These are phyloP conservation scores for Luperina testacea DNA, from an alignment of 2,888 invertebrate species.

Conservation along the genomic window DNA sequence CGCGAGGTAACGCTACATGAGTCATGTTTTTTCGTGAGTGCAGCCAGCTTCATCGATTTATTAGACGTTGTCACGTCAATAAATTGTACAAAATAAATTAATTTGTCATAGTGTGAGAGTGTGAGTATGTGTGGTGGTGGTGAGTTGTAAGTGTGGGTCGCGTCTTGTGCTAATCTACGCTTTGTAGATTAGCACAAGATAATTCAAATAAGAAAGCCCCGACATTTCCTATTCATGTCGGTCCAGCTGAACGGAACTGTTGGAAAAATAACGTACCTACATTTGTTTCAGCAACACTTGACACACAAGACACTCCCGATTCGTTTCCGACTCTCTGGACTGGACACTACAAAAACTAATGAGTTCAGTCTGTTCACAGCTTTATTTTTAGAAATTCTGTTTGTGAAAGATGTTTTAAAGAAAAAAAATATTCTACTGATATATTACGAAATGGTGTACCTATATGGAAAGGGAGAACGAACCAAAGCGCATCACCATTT, in stretches of 20 bases:
- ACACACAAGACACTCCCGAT: conserved; percentile 23
- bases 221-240: neutral
- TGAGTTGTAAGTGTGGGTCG: no score
- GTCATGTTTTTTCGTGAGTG: no score
- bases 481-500: no score
- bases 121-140: no score
- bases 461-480: neutral
- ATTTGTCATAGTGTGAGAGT: no score
- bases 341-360: conserved; percentile 51
- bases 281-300: conserved; percentile 28
- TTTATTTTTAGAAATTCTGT: conserved; percentile 44
- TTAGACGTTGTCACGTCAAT: no score
- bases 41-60: no score
- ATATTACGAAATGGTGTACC: conserved; percentile 1
- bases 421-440: conserved; percentile 8
- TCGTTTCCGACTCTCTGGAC: conserved; percentile 26
- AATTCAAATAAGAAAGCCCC: neutral
- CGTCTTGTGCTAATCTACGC: neutral
- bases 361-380: conserved; percentile 27
- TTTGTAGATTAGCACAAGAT: neutral
- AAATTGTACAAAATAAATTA: no score
- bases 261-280: conserved; percentile 6
- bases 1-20: no score
- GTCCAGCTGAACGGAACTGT: neutral
- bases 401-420: conserved; percentile 19